Evolutionary conservation across 2,888 invertebrate genomes (phyloP).

Genomic region (Athrips mouffetella): DNA sequence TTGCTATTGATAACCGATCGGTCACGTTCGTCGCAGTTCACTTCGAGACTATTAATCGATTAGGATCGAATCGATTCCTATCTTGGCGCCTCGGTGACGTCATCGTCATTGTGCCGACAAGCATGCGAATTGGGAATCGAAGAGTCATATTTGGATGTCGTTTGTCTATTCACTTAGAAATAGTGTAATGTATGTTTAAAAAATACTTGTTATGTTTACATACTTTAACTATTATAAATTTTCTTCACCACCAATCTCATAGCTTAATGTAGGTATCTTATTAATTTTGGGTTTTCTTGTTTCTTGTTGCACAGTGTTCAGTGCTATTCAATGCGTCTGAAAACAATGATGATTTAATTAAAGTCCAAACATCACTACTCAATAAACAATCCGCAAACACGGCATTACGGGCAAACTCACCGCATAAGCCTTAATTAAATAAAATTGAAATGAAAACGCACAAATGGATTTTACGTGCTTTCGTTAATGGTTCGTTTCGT

Average conservation of each 20-base stretch:
- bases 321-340: no score
- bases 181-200: no score
- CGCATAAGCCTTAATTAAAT: conserved; percentile 75
- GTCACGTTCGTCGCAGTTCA: conserved; percentile 52
- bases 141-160: no score
- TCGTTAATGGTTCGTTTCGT: conserved; percentile 70
- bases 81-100: conserved; percentile 62
- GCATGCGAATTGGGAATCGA: conserved; percentile 16
- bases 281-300: no score
- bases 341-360: not conserved
- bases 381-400: conserved; percentile 43
- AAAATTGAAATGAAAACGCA: conserved; percentile 76
- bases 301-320: no score
- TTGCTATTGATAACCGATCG: conserved; percentile 63
- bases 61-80: conserved; percentile 21
- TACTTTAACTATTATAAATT: no score
- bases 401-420: conserved; percentile 45
- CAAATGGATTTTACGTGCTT: conserved; percentile 77
- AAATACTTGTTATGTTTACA: no score
- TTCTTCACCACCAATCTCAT: no score
- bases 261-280: no score
- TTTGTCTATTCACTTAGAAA: no score
- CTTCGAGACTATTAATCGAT: conserved; percentile 53
- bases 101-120: conserved; percentile 32
- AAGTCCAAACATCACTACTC: conserved; percentile 21